phyloP scores from a whole-genome alignment of 1,140 invertebrate species.

The Panagrolaimus sp. region DNA sequence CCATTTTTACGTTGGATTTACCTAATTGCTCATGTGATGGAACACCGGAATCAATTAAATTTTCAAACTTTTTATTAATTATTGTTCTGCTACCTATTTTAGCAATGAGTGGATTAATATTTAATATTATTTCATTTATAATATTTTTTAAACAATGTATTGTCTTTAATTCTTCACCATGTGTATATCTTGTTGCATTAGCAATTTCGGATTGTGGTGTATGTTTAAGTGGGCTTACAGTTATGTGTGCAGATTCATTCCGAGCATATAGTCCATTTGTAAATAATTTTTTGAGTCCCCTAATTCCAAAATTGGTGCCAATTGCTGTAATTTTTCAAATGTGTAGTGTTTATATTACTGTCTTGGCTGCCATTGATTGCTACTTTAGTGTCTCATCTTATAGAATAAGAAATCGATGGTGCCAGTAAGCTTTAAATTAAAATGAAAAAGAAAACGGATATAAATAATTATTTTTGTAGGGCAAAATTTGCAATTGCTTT shows the following conservation, averaged over 20 bases:
- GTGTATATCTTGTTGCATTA: conserved; percentile 19
- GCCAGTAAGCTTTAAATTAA: not conserved
- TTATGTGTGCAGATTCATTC: conserved; percentile 42
- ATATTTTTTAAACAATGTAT: conserved; percentile 13
- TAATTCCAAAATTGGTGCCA: conserved; percentile 42
- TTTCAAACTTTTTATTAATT: conserved; percentile 17
- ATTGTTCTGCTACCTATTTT: conserved; percentile 17
- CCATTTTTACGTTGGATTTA: not conserved
- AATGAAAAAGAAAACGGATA: not conserved
- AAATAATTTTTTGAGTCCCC: conserved; percentile 37
- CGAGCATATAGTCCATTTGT: conserved; percentile 33
- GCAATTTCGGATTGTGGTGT: conserved; percentile 30
- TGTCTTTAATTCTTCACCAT: not conserved
- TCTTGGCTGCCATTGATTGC: conserved; percentile 44
- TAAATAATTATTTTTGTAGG: not conserved
- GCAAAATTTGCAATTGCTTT: not conserved
- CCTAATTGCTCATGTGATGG: conserved; percentile 12
- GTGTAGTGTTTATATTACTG: conserved; percentile 44
- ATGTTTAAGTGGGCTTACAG: conserved; percentile 41
- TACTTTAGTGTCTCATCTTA: conserved; percentile 16
- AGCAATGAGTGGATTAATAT: conserved; percentile 13
- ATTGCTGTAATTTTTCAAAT: conserved; percentile 48
- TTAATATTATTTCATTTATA: conserved; percentile 20
- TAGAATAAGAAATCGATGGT: not conserved
- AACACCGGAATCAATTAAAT: conserved; percentile 12